Conservation (phyloP, 2,888 invertebrate species). For the Auanema freiburgensis region DNA sequence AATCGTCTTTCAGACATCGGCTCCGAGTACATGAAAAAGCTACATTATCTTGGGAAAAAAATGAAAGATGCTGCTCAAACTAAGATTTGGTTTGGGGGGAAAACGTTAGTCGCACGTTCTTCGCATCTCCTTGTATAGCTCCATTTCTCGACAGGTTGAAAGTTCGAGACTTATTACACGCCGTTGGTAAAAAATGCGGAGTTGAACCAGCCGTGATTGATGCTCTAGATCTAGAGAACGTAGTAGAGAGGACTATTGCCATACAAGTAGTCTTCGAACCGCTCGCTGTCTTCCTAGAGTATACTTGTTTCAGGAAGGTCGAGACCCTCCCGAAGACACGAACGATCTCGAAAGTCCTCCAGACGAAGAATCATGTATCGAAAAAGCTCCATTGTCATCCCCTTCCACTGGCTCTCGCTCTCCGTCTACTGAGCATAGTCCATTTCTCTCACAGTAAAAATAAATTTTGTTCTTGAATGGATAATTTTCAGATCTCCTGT, state of each 20-base stretch:
- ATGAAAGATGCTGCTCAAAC: constrained; percentile 61
- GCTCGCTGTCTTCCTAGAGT: background rate
- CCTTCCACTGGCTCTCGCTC: constrained; percentile 13
- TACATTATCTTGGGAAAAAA: constrained; percentile 61
- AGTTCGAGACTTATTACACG: constrained; percentile 60
- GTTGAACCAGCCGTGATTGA: constrained; percentile 60
- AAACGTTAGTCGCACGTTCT: constrained; percentile 55
- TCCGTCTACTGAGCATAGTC: constrained; percentile 11
- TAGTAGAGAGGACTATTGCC: constrained; percentile 61
- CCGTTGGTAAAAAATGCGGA: constrained; percentile 63
- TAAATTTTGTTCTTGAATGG: too few species aligned
- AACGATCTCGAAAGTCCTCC: constrained; percentile 44
- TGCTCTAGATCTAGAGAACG: constrained; percentile 61
- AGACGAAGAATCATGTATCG: constrained; percentile 15
- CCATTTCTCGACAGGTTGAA: constrained; percentile 38
- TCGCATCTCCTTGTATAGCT: background rate
- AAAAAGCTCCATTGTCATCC: background rate
- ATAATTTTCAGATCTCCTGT: too few species aligned
- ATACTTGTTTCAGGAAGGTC: constrained; percentile 50
- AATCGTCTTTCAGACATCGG: constrained; percentile 51
- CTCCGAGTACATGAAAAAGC: constrained; percentile 61
- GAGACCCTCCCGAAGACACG: constrained; percentile 58
- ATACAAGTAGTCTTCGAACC: constrained; percentile 39
- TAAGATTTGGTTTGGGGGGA: constrained; percentile 63
- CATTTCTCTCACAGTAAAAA: background rate